phyloP scores from a whole-genome alignment of 2,888 invertebrate species.

The Halictus ligatus region DNA sequence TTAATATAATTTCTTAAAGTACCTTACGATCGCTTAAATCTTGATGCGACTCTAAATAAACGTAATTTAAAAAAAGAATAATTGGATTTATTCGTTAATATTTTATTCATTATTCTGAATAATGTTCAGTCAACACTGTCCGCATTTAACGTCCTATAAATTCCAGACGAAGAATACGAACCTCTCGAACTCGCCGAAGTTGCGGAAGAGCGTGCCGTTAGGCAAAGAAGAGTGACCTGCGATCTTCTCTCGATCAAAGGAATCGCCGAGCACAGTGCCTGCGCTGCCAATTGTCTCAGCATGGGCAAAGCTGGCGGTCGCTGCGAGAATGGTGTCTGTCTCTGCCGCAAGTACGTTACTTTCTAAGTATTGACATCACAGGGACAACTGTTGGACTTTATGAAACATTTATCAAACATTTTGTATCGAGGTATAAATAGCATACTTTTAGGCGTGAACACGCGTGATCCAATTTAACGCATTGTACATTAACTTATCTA shows the following conservation, averaged over 20 bases:
- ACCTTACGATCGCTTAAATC: too few species aligned
- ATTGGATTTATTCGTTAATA: too few species aligned
- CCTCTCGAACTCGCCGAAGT: neutral
- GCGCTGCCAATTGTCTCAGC: slow-evolving; percentile 78
- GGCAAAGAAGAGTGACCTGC: slow-evolving; percentile 79
- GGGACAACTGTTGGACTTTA: neutral
- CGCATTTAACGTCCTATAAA: neutral
- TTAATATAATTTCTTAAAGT: too few species aligned
- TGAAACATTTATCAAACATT: neutral
- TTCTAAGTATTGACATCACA: neutral
- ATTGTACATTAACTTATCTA: neutral
- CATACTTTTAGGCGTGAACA: too few species aligned
- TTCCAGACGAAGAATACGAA: neutral
- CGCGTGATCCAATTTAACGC: too few species aligned
- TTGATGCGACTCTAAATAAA: too few species aligned
- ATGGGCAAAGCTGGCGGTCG: slow-evolving; percentile 79
- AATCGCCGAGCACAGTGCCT: slow-evolving; percentile 68
- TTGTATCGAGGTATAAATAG: neutral
- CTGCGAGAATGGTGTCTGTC: slow-evolving; percentile 75
- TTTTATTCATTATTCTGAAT: neutral
- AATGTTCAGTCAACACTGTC: neutral
- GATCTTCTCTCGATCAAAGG: slow-evolving; percentile 74
- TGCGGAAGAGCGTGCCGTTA: slow-evolving; percentile 70
- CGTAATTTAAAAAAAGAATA: too few species aligned
- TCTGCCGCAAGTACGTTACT: slow-evolving; percentile 75